Evolutionary conservation across 2,113 vertebrate genomes (phyloP).

Genomic region (Oncorhynchus tshawytscha): DNA sequence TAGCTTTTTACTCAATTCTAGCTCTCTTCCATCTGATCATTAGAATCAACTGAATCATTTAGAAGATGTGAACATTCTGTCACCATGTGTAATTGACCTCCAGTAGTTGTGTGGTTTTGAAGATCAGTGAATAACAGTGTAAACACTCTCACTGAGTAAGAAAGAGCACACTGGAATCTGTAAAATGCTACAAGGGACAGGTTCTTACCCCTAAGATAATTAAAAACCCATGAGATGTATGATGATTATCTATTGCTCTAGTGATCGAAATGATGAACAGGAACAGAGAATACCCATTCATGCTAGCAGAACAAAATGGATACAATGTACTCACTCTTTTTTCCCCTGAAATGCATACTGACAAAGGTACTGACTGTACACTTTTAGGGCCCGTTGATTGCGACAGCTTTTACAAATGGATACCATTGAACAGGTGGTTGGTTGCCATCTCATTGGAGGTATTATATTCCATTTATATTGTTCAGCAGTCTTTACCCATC

Average conservation of each 20-base stretch:
- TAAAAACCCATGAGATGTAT: constrained; percentile 5
- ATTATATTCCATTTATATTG: constrained; percentile 76
- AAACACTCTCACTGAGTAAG: constrained; percentile 19
- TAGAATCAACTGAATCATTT: no score
- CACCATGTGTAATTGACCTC: not conserved
- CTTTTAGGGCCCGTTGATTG: constrained; percentile 99
- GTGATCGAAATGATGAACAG: constrained; percentile 18
- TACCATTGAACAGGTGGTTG: constrained; percentile 98
- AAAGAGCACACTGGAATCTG: not conserved
- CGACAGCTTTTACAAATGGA: constrained; percentile 99
- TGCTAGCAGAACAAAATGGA: constrained; percentile 80
- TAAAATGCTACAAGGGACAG: not conserved
- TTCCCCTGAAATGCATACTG: constrained; percentile 83
- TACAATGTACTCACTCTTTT: constrained; percentile 72
- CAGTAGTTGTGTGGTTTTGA: not conserved
- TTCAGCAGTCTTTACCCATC: constrained; percentile 27
- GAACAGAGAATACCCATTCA: constrained; percentile 73
- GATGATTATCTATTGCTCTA: not conserved
- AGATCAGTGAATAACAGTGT: constrained; percentile 1
- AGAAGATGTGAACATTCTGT: no score
- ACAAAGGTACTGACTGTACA: constrained; percentile 93
- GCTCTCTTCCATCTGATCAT: not conserved
- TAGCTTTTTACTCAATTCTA: constrained; percentile 2
- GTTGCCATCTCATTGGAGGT: constrained; percentile 97
- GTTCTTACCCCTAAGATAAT: not conserved